Evolutionary conservation across 2,797 vertebrate genomes (phyloP), one percentile per base, ranked within the genome.

Genomic region (Echeneis naucrates): DNA sequence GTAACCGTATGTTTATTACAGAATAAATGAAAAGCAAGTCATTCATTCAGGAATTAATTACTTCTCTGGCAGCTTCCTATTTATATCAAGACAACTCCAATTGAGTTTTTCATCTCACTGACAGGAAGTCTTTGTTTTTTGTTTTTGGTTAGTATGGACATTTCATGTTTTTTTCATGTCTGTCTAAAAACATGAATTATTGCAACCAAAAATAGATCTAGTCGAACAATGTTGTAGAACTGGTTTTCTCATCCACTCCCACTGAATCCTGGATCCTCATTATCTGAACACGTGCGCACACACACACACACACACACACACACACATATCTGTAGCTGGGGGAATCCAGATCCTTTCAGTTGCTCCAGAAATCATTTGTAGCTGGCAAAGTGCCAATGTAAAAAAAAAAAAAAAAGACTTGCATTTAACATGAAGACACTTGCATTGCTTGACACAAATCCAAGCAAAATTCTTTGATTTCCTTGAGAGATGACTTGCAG

Each of bases 151-250:
- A 32, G 40, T 42, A 52, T 16, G 13, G 33, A 67, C 61, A 59
- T 35, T 45, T 5, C 2, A 19, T 58, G 30, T 63, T 79, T 60
- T 63, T 35, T 67, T 83, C 40, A 26, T 66, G 5, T 50, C 45
- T 42, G 62, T 79, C 64, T 87, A 80, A 86, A 90, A 89, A 59
- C 68, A 72, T 60, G 60, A 79, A 75, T 80, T 79, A 67, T 62
- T 13, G 47, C 24, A 45, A 61, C 75, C 66, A 72, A 78, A 86
- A 87, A 89, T 89, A 89, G 82, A 82, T 78, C 59, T 58, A 70
- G n/a, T n/a, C n/a, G n/a, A n/a, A n/a, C n/a, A n/a, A n/a, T n/a
- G n/a, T n/a, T n/a, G 63, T 59, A 57, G 56, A 27, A 42, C 27
- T 35, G 65, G 74, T 19, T 47, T 42, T 58, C 67, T 37, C 61